Evolutionary conservation across 2,888 invertebrate genomes (phyloP), one percentile per base, ranked within the genome.

Genomic region (Volucella bombylans): DNA sequence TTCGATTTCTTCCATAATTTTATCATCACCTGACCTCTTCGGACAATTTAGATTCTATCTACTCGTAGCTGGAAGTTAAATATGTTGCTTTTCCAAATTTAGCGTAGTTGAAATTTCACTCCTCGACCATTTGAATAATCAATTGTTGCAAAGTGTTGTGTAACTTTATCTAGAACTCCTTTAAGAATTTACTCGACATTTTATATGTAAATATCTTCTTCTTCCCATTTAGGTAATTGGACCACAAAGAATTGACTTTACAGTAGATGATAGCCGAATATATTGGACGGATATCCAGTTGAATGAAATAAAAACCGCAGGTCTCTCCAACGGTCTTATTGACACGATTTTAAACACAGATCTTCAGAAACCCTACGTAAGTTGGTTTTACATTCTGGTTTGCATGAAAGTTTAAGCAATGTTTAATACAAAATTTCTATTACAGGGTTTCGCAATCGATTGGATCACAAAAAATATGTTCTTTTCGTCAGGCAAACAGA

Each of bases 231-330:
- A 95, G 91, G 94, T 96, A 10, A 92, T 95, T 85, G 93, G 94
- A 86, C 96, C 96, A 9, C 93, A 94, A 65, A 94, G 95, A 87
- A 92, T 97, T 76, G 96, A 96, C 88, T 95, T 94, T 89, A 93
- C 94, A 69, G 94, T 95, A 1, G 93, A 92, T 69, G 93, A 94
- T 85, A 94, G 93, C 87, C 93, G 94, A 68, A 92, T 97, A 74
- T 97, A 94, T 92, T 97, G 97, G 97, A 94, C 95, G 0, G 96
- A 96, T 90, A 93, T 94, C 9, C 94, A 95, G 89, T 93, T 94
- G 62, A 95, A 95, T 90, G 96, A 96, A 91, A 94, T 97, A 23
- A 95, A 95, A 89, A 92, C 93, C 23, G 94, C 95, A 1, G 94
- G 94, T 62, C 92, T 96, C 57, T 94, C 94, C 43, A 94, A 94